These are phyloP conservation scores for Anthophora plumipes DNA, from an alignment of 2,888 invertebrate species.

Conservation along the genomic window DNA sequence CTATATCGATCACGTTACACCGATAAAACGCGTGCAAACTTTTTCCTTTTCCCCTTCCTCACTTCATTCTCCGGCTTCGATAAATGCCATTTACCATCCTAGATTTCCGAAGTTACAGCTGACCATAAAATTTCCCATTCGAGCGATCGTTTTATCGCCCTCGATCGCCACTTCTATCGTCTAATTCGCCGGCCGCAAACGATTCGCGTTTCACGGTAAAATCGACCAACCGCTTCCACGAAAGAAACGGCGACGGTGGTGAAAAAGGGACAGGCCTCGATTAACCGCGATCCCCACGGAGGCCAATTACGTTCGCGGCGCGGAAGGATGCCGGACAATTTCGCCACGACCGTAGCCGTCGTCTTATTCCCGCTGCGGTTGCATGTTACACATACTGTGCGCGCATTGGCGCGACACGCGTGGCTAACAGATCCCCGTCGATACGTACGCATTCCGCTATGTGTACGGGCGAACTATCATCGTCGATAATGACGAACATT, in stretches of 20 bases:
- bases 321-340: slow-evolving; percentile 47
- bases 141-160: neutral
- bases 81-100: too few relatives aligned
- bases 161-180: slow-evolving; percentile 6
- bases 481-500: slow-evolving; percentile 1
- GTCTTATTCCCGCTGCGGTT: slow-evolving; percentile 22
- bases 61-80: too few relatives aligned
- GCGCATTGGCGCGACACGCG: slow-evolving; percentile 27
- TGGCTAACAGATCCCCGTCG: too few relatives aligned
- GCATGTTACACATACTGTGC: slow-evolving; percentile 22
- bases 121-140: neutral
- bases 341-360: slow-evolving; percentile 20
- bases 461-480: slow-evolving; percentile 4
- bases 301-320: slow-evolving; percentile 52
- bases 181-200: slow-evolving; percentile 17
- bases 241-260: neutral
- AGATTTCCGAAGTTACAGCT: too few relatives aligned
- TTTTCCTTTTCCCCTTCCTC: too few relatives aligned
- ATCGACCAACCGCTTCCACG: neutral
- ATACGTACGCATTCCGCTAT: too few relatives aligned
- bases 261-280: slow-evolving; percentile 32
- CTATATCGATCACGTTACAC: too few relatives aligned
- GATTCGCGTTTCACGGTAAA: slow-evolving; percentile 17
- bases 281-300: slow-evolving; percentile 48
- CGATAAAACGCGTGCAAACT: too few relatives aligned